Conservation (phyloP, 2,797 vertebrate genomes). For the Micropoecilia bifurca region DNA sequence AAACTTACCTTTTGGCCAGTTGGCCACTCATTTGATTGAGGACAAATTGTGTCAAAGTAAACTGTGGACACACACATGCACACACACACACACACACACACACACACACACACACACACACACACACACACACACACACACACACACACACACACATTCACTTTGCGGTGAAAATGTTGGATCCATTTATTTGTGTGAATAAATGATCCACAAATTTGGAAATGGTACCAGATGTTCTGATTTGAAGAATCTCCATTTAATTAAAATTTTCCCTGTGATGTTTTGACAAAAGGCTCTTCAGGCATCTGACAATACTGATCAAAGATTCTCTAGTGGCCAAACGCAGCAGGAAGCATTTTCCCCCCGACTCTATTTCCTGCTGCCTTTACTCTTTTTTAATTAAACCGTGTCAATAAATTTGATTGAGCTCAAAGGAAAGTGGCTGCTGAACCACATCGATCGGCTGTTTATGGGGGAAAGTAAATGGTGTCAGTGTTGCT, state of each 20-base stretch:
- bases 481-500: background rate
- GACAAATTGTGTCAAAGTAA: background rate
- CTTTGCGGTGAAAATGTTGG: background rate
- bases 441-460: constrained; percentile 17
- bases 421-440: constrained; percentile 47
- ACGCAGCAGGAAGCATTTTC: background rate
- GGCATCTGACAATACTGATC: background rate
- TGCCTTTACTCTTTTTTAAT: constrained; percentile 35
- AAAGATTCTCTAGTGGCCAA: constrained; percentile 3
- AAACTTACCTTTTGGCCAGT: constrained; percentile 23
- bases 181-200: background rate
- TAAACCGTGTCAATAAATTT: constrained; percentile 53
- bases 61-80: background rate
- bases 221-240: background rate
- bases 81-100: too few relatives aligned
- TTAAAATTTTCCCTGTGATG: background rate
- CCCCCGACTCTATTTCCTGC: constrained; percentile 23
- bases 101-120: background rate
- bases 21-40: background rate
- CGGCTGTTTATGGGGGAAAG: background rate
- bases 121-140: too few relatives aligned
- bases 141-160: background rate
- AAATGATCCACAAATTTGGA: background rate
- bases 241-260: background rate
- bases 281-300: background rate